A percentile compares a stretch with the other conserved stretches of the same genome.
phyloP scores from a whole-genome alignment of 2,797 vertebrate genomes.

The Sebastes flavidus region DNA sequence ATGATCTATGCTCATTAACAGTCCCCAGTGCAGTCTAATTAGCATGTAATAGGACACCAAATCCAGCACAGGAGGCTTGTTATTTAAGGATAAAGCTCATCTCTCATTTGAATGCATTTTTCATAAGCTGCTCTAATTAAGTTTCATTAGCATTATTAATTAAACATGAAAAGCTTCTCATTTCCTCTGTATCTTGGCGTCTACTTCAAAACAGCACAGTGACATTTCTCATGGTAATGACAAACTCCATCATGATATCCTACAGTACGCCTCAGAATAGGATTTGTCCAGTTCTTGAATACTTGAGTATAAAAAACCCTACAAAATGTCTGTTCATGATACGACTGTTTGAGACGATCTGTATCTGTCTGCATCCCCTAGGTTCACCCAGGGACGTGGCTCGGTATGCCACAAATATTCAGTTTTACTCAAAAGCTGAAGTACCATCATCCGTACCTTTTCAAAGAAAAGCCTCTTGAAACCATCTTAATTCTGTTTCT shows the following conservation, averaged over 20 bases:
- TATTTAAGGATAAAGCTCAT: constrained; percentile 89
- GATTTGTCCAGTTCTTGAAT: constrained; percentile 7
- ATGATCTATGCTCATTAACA: constrained; percentile 82
- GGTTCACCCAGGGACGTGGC: constrained; percentile 56
- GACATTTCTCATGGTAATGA: constrained; percentile 64
- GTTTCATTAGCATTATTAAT: constrained; percentile 88
- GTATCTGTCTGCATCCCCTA: constrained; percentile 39
- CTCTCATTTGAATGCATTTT: constrained; percentile 89
- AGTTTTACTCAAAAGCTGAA: constrained; percentile 60
- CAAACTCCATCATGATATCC: constrained; percentile 41
- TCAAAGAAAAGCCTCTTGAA: constrained; percentile 59
- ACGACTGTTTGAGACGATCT: background rate
- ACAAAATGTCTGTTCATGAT: background rate
- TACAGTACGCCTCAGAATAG: background rate
- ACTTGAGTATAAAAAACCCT: background rate
- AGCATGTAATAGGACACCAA: constrained; percentile 86
- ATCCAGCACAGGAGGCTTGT: constrained; percentile 85
- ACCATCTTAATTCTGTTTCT: constrained; percentile 55
- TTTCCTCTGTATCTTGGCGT: constrained; percentile 80
- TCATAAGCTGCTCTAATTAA: constrained; percentile 87
- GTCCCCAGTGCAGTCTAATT: constrained; percentile 83
- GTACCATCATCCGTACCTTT: constrained; percentile 46
- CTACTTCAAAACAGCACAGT: constrained; percentile 68
- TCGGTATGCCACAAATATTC: constrained; percentile 71
- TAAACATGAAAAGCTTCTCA: constrained; percentile 85